Base-by-base conservation (phyloP, 2,888 invertebrate genomes). In the Agrochola lota region DNA sequence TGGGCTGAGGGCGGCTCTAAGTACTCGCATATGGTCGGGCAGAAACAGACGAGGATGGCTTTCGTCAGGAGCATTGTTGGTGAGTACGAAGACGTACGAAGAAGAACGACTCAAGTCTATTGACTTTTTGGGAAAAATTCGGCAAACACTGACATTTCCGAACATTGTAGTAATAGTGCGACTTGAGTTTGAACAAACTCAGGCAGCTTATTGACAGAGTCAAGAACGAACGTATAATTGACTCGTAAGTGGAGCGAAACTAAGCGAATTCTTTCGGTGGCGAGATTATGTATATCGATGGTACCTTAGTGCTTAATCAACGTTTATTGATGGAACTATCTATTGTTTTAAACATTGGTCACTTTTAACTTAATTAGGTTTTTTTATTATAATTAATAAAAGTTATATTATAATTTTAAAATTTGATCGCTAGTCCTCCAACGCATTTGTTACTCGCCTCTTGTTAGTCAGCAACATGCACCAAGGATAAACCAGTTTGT, bases 1-100 rank as follows among this genome's bases (percentile, higher is more conserved):
- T 99, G 99, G 99, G 99, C 98, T 0, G 99, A 99, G 92, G 99
- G 99, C 23, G 99, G 99, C 35, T 97, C 97, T 85, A 99, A 99
- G 92, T 99, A 99, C 94, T 99, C 99, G 0, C 97, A 97, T 71
- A 98, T 99, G 97, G 98, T 98, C 0, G 97, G 98, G 0, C 97
- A 97, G 67, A 98, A 98, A 89, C 96, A 97, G 72, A 97, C 97
- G 35, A 97, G 99, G 71, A 97, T 97, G 90, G 95, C 97, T 3
- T 99, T 99, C 91, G 98, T 99, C 83, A 96, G 95, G 68, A 98
- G 98, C 90, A 97, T 98, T 71, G 97, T 99, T 69, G 97, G 98
- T 98, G 88, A 97, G 97, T 93, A 49, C 3, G 55, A 43, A 17
- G 17, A 52, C 26, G 12, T n/a, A n/a, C n/a, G 2, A 26, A 59